Base-by-base conservation (phyloP, 2,113 vertebrate genomes). In the Mus pahari region DNA sequence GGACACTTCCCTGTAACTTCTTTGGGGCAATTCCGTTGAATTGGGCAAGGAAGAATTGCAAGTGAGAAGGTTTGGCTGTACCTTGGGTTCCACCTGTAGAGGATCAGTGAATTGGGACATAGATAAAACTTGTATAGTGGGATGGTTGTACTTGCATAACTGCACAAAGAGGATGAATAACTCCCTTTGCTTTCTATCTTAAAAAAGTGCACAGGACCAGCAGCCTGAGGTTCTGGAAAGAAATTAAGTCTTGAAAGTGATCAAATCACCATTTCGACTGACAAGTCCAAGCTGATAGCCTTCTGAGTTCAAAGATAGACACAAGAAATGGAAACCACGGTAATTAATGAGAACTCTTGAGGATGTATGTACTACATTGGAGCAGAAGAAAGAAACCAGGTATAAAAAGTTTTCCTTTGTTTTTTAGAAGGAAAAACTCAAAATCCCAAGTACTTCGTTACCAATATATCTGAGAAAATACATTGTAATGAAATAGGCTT, bases 351-450 rank as follows among this genome's bases (percentile, higher is more conserved):
- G 88, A 81, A 71, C 5, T 50, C 14, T 8, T 50, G 14, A 13
- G 17, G 53, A 9, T 9, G 45, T 20, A 2, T 20, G 11, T 58
- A n/a, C 45, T 10, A 53, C 13, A 50, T 31, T 71, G n/a, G 62
- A 66, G 62, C 42, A 82, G 77, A 94, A 66, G 48, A 45, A 68
- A 55, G 28, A 9, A 78, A 79, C 88, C 33, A 31, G 45, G n/a
- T 64, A 31, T 45, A 62, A 79, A 2, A 48, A n/a, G 19, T 45
- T 83, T 53, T 55, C 50, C 78, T 81, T 55, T 55, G 17, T 33
- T 96, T 91, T 84, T 73, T 78, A 60, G 50, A 19, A 71, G 73
- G 90, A 83, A 50, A 75, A 68, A 36, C 28, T 77, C 26, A 62
- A 62, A 71, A n/a, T 42, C 66, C 45, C 53, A 64, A 87, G 70